phyloP scores from a whole-genome alignment of 2,113 vertebrate genomes.

The Pelmatolapia mariae region DNA sequence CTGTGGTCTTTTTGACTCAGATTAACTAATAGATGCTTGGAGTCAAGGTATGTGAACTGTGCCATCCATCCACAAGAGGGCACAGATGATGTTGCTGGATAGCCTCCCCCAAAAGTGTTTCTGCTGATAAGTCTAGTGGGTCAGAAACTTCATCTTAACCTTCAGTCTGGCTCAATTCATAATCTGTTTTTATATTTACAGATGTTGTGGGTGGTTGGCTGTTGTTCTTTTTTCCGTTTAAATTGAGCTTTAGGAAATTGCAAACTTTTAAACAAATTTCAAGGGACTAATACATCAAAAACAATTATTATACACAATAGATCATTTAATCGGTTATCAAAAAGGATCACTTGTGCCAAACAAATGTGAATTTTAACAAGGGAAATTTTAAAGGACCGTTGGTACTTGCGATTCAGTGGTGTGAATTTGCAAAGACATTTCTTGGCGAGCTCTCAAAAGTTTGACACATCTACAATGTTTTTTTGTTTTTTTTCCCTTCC shows the following conservation, averaged over 20 bases:
- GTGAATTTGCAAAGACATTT: not conserved
- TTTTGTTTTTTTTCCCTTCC: not conserved
- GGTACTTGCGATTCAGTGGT: not conserved
- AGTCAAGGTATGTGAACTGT: slow-evolving; percentile 37
- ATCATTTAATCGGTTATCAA: not conserved
- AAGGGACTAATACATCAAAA: not conserved
- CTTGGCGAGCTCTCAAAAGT: not conserved
- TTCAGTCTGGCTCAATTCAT: not conserved
- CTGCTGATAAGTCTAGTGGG: slow-evolving; percentile 7
- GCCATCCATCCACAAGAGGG: slow-evolving; percentile 71
- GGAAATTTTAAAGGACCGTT: not conserved
- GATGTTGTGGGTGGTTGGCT: not conserved
- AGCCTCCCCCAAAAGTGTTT: not conserved
- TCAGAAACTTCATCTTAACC: not conserved
- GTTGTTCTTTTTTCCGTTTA: not conserved
- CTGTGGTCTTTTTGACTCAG: not conserved
- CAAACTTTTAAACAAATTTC: not conserved
- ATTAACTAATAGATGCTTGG: not conserved
- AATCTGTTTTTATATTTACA: not conserved
- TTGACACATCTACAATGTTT: not conserved
- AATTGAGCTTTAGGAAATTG: not conserved
- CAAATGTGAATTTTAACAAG: not conserved
- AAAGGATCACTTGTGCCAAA: not conserved
- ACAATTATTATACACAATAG: not conserved
- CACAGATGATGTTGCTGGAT: slow-evolving; percentile 53